phyloP scores from a whole-genome alignment of 2,113 vertebrate species.

The Megaceryle maxima region DNA sequence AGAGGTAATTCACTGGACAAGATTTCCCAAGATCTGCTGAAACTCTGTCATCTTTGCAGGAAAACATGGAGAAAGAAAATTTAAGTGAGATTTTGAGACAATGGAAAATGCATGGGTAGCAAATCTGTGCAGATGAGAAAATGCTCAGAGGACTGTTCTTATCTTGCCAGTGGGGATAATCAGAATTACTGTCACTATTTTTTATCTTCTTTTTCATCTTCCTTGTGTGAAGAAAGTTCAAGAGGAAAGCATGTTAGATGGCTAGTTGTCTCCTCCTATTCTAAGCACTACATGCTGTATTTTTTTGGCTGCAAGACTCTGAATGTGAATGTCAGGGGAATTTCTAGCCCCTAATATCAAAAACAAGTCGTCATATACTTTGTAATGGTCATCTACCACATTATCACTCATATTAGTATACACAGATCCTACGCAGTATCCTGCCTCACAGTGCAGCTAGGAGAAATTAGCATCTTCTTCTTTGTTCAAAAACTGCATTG shows the following conservation, averaged over 20 bases:
- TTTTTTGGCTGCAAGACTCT: neutral
- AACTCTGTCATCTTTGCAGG: neutral
- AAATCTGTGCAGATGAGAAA: neutral
- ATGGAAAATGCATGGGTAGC: neutral
- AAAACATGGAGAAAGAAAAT: neutral
- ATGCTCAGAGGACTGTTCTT: neutral
- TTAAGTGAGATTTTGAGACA: neutral
- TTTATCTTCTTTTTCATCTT: neutral
- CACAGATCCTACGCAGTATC: neutral
- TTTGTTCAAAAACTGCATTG: neutral
- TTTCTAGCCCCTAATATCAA: neutral
- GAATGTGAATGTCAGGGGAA: neutral
- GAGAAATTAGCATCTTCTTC: neutral
- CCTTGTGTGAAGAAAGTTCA: neutral
- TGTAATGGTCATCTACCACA: neutral
- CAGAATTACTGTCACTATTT: neutral
- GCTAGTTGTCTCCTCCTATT: neutral
- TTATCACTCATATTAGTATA: neutral
- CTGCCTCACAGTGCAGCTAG: neutral
- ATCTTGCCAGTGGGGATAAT: neutral
- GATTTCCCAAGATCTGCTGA: neutral
- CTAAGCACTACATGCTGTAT: neutral
- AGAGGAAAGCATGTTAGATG: neutral
- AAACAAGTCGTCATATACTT: neutral
- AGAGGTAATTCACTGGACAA: neutral